Evolutionary conservation across 1,140 invertebrate genomes (phyloP).

Genomic region (Drosophila nasuta): DNA sequence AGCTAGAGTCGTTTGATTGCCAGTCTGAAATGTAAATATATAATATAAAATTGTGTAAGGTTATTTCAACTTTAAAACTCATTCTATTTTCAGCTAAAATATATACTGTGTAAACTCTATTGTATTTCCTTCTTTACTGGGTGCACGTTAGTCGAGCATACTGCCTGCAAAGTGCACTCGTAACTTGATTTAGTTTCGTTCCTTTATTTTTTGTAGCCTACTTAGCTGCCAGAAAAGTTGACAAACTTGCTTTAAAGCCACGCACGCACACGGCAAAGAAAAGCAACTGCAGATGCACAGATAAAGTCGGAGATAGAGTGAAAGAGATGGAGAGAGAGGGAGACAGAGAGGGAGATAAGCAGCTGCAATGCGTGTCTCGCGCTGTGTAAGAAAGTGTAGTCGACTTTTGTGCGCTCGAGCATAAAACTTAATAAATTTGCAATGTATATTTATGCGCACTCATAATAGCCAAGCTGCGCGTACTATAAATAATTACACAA

Average conservation of each 20-base stretch:
- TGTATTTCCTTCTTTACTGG: not conserved
- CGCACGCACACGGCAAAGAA: conserved; percentile 1
- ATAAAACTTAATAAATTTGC: conserved; percentile 77
- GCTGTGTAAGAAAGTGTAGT: conserved; percentile 21
- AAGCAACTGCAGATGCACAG: not conserved
- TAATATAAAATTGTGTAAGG: too few relatives aligned
- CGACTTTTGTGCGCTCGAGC: conserved; percentile 61
- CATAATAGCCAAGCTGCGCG: conserved; percentile 60
- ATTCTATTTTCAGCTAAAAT: too few relatives aligned
- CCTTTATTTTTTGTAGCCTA: conserved; percentile 28
- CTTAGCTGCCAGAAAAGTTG: conserved; percentile 54
- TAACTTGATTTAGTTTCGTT: conserved; percentile 27
- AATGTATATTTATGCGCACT: conserved; percentile 79
- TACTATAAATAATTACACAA: conserved; percentile 45
- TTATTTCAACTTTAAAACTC: too few relatives aligned
- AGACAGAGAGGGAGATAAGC: conserved; percentile 5
- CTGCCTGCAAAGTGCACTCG: not conserved
- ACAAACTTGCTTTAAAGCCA: conserved; percentile 70
- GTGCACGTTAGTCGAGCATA: conserved; percentile 1
- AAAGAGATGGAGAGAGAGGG: not conserved
- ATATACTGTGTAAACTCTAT: not conserved
- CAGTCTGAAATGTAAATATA: too few relatives aligned
- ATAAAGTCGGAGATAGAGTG: not conserved
- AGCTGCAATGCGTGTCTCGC: conserved; percentile 47
- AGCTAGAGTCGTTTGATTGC: not conserved